These are phyloP conservation scores for Zelleria hepariella DNA, from an alignment of 2,888 invertebrate genomes.

Conservation along the genomic window DNA sequence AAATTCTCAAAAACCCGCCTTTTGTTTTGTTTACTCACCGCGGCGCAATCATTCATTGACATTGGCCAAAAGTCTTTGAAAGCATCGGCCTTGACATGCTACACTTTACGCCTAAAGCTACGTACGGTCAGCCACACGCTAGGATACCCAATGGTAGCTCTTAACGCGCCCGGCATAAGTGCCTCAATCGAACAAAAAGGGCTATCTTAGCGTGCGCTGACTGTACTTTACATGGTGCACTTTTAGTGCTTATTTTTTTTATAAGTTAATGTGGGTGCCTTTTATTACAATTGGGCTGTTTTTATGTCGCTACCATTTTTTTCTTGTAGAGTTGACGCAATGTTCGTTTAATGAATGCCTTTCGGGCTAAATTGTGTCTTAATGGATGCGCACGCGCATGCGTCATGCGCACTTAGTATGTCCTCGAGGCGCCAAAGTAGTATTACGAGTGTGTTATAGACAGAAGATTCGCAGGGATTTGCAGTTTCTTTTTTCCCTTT, in stretches of 20 bases:
- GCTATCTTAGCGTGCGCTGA: too few relatives aligned
- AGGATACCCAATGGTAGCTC: too few relatives aligned
- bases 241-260: constrained; percentile 20
- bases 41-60: constrained; percentile 10
- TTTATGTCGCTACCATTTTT: constrained; percentile 11
- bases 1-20: background rate
- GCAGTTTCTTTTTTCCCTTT: constrained; percentile 20
- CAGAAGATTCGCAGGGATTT: background rate
- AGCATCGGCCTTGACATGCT: constrained; percentile 42
- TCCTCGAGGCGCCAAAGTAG: background rate
- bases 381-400: background rate
- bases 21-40: constrained; percentile 6
- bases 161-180: too few relatives aligned
- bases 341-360: constrained; percentile 4
- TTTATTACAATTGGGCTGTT: constrained; percentile 17
- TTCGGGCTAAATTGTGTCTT: constrained; percentile 2
- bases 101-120: constrained; percentile 26
- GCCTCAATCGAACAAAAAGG: too few relatives aligned
- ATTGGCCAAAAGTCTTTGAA: constrained; percentile 26
- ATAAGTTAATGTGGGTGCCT: constrained; percentile 27
- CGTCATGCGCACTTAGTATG: background rate
- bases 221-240: constrained; percentile 26
- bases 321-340: constrained; percentile 10
- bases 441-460: background rate
- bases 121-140: too few relatives aligned